phyloP scores from a whole-genome alignment of 2,113 vertebrate genomes.

The Zeus faber region DNA sequence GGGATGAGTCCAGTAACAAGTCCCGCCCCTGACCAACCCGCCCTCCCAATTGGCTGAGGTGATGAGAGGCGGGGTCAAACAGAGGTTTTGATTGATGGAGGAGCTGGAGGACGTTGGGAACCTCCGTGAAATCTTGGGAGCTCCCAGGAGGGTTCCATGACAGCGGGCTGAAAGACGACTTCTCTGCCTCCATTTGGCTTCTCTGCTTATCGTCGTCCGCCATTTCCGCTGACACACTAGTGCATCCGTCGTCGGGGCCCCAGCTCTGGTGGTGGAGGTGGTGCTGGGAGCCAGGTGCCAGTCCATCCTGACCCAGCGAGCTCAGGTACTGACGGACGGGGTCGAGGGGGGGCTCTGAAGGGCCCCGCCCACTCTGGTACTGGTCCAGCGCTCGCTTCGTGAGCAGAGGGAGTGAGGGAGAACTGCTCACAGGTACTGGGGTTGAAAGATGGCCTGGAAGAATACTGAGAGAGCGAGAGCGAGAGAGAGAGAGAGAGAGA shows the following conservation, averaged over 20 bases:
- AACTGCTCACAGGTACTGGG: neutral
- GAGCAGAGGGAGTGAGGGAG: neutral
- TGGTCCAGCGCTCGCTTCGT: neutral
- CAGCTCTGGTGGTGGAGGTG: neutral
- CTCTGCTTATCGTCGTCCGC: slow-evolving; percentile 5
- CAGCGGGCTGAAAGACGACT: slow-evolving; percentile 71
- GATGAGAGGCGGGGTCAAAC: neutral
- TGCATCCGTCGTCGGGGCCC: neutral
- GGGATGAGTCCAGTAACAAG: slow-evolving; percentile 43
- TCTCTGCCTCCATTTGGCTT: neutral
- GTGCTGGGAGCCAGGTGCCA: neutral
- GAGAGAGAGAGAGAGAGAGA: neutral
- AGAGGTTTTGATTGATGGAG: slow-evolving; percentile 6
- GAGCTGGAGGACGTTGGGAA: neutral
- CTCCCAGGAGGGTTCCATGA: slow-evolving; percentile 45
- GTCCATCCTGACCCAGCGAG: slow-evolving; percentile 30
- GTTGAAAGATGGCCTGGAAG: slow-evolving; percentile 29
- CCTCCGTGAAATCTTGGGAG: too few species aligned
- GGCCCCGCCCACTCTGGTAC: neutral
- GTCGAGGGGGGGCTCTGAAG: slow-evolving; percentile 9
- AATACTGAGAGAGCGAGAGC: neutral
- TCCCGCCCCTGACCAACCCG: slow-evolving; percentile 9
- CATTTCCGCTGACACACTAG: neutral
- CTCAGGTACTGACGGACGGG: slow-evolving; percentile 36
- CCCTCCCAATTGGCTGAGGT: slow-evolving; percentile 9